Evolutionary conservation across 1,140 invertebrate species (phyloP).

Genomic region (Aphis gossypii): DNA sequence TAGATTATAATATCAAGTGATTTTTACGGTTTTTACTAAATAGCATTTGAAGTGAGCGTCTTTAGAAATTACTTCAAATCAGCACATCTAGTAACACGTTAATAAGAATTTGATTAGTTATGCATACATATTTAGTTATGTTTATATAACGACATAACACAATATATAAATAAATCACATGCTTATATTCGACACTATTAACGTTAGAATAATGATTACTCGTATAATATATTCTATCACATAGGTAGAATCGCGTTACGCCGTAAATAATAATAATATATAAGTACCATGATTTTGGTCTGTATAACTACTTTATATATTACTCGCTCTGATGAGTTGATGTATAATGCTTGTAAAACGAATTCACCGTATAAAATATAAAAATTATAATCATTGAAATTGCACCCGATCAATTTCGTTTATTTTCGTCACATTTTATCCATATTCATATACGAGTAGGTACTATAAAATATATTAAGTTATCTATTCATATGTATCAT

Average conservation of each 20-base stretch:
- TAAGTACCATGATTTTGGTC: background rate
- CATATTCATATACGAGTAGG: background rate
- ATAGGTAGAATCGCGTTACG: background rate
- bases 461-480: background rate
- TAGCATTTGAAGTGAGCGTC: background rate
- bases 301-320: background rate
- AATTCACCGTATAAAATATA: background rate
- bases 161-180: slow-evolving; percentile 11
- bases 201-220: background rate
- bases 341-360: background rate
- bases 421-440: background rate
- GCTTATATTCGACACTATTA: background rate
- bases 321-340: background rate
- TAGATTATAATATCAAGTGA: background rate
- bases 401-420: background rate
- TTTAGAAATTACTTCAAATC: background rate
- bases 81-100: background rate
- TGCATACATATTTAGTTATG: background rate
- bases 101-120: background rate
- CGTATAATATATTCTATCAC: background rate
- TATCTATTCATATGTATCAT: background rate
- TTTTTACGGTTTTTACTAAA: background rate
- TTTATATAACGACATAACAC: background rate
- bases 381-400: slow-evolving; percentile 14
- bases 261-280: background rate